Conservation (phyloP, 2,888 invertebrate genomes). For the Drosophila putrida region DNA sequence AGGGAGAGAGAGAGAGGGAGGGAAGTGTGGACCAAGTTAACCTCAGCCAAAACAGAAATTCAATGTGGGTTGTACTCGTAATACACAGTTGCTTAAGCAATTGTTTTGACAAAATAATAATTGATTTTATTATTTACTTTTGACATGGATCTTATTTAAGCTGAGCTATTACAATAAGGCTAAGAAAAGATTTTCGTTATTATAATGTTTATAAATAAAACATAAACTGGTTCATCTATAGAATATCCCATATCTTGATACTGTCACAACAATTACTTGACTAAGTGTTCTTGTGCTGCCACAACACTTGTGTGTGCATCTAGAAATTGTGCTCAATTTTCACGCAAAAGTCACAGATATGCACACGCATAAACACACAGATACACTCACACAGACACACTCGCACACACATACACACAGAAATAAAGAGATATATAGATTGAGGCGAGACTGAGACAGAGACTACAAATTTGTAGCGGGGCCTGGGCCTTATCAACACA, state of each 20-base stretch:
- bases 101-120: too few relatives aligned
- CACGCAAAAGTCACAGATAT: slow-evolving; percentile 64
- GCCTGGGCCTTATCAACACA: slow-evolving; percentile 78
- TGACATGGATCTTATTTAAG: too few relatives aligned
- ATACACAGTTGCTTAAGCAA: neutral
- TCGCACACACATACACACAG: slow-evolving; percentile 3
- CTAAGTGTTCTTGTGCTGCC: neutral
- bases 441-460: slow-evolving; percentile 24
- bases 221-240: too few relatives aligned
- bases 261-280: too few relatives aligned
- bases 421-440: slow-evolving; percentile 12
- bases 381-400: slow-evolving; percentile 16
- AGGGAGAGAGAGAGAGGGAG: neutral
- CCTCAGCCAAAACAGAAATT: slow-evolving; percentile 11
- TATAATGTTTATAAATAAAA: too few relatives aligned
- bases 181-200: too few relatives aligned
- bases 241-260: too few relatives aligned
- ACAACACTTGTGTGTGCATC: slow-evolving; percentile 56
- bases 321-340: slow-evolving; percentile 80
- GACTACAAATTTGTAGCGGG: slow-evolving; percentile 37
- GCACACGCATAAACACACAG: slow-evolving; percentile 26
- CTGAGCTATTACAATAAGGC: too few relatives aligned
- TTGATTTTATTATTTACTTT: too few relatives aligned
- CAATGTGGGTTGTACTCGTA: slow-evolving; percentile 13
- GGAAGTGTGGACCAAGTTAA: slow-evolving; percentile 27